Percentiles rank a stretch among this genome's conserved stretches.
These are phyloP conservation scores for Melolontha melolontha DNA, from an alignment of 2,888 invertebrate genomes.

Conservation along the genomic window DNA sequence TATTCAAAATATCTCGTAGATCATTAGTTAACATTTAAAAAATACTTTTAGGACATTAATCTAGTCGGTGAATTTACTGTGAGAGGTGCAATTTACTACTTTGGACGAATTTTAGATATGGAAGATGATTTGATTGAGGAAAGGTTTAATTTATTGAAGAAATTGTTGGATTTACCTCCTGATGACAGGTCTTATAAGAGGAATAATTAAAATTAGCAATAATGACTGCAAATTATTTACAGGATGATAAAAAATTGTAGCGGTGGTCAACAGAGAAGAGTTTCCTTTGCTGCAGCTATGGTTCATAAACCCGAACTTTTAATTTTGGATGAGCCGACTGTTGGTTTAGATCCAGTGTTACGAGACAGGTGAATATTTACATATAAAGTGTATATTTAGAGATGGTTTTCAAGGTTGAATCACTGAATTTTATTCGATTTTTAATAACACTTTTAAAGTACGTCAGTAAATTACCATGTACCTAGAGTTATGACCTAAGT, in stretches of 20 bases:
- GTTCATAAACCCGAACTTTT: slow-evolving; percentile 90
- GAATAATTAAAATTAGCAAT: background rate
- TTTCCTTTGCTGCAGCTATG: slow-evolving; percentile 89
- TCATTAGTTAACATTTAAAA: background rate
- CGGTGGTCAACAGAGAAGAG: slow-evolving; percentile 91
- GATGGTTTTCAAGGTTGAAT: too few species aligned
- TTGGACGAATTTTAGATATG: slow-evolving; percentile 88
- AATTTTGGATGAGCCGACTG: slow-evolving; percentile 93
- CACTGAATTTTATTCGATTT: too few species aligned
- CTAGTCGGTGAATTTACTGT: slow-evolving; percentile 84
- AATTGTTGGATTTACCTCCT: slow-evolving; percentile 82
- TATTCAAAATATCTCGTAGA: background rate
- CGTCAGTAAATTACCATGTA: too few species aligned
- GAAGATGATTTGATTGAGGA: slow-evolving; percentile 72
- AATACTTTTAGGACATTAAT: slow-evolving; percentile 76
- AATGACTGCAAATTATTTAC: slow-evolving; percentile 7
- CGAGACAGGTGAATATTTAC: slow-evolving; percentile 75
- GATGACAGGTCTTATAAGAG: slow-evolving; percentile 65
- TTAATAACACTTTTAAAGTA: too few species aligned
- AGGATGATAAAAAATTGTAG: slow-evolving; percentile 77
- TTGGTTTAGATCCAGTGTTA: slow-evolving; percentile 92
- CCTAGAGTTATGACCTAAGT: too few species aligned
- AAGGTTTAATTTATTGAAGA: slow-evolving; percentile 75
- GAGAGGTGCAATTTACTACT: slow-evolving; percentile 86
- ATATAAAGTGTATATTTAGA: too few species aligned